Evolutionary conservation across 2,888 invertebrate genomes (phyloP), one percentile per base, ranked within the genome.

Genomic region (Ormyrus pomaceus): DNA sequence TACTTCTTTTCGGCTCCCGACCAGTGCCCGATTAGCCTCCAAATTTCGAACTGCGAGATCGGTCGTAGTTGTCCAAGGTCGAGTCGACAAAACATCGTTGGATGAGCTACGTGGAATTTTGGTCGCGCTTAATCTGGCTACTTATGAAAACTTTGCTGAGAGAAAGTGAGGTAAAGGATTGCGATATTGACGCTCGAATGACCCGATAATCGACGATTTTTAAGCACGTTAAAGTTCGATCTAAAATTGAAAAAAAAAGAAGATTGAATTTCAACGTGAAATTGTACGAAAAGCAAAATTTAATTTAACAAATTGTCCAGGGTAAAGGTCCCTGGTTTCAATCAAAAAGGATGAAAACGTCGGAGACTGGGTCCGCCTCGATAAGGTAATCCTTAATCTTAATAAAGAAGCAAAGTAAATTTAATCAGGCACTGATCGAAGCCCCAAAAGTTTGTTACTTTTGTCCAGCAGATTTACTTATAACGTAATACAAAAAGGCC

Each of bases 11-110:
- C 68, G 65, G 13, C 10, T 10, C 5, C 53, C 53, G 34, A 66
- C 72, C 83, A 84, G 82, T 83, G 82, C 82, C 65, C 70, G 81
- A 83, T 83, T 72, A 64, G 61, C 66, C 74, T 59, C 45, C 5
- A 68, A 48, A 61, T 68, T 45, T 34, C 34, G 34, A 34, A 4
- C 34, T 34, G 34, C 34, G 34, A 34, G 34, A 34, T 34, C 34
- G 34, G 34, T 34, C 34, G 34, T 34, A 34, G 34, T 34, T 34
- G 34, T 34, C 34, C 34, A 34, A 34, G 34, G 34, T 34, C 34
- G 34, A 34, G 34, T 34, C 34, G 34, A 34, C 34, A 4, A 34
- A 61, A 53, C 11, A 55, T 55, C 19, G 13, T 58, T 50, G 46
- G 11, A 48, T 61, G 64, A 79, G 74, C 72, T 80, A 69, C 34